A percentile compares a stretch with the other conserved stretches of the same genome.
Conservation (phyloP, 2,797 vertebrate species). For the Chiroxiphia lanceolata region DNA sequence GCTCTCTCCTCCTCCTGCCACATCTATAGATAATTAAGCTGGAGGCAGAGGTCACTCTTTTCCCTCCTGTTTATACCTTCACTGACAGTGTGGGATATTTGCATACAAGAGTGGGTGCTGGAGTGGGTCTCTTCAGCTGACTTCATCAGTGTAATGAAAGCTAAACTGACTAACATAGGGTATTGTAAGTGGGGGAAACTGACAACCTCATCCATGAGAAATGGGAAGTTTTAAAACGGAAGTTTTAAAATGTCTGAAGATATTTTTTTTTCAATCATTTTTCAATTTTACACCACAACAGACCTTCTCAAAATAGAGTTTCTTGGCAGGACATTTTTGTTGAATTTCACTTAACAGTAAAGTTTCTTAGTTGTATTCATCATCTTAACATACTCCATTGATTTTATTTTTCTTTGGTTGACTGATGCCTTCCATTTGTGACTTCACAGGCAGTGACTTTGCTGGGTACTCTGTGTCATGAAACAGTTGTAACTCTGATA, state of each 20-base stretch:
- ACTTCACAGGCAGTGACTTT: neutral
- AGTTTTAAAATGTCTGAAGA: slow-evolving; percentile 21
- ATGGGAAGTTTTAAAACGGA: neutral
- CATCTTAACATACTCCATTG: neutral
- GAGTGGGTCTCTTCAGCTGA: neutral
- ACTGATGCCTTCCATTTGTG: neutral
- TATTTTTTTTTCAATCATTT: neutral
- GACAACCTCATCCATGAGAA: neutral
- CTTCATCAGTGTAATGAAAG: neutral
- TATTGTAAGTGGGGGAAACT: slow-evolving; percentile 8
- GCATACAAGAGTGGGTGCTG: neutral
- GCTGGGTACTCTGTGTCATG: neutral
- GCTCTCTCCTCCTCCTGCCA: neutral
- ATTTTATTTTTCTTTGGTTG: slow-evolving; percentile 4
- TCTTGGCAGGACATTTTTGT: neutral
- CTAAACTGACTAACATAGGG: neutral
- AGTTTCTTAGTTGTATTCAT: neutral
- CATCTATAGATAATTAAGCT: neutral
- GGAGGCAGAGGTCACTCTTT: neutral
- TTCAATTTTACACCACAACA: neutral
- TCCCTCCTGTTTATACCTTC: neutral
- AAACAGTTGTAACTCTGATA: neutral
- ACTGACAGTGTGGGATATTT: neutral
- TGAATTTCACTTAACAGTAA: neutral
- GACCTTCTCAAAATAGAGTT: neutral